Evolutionary conservation across 2,113 vertebrate species (phyloP).

Genomic region (Marmota monax): DNA sequence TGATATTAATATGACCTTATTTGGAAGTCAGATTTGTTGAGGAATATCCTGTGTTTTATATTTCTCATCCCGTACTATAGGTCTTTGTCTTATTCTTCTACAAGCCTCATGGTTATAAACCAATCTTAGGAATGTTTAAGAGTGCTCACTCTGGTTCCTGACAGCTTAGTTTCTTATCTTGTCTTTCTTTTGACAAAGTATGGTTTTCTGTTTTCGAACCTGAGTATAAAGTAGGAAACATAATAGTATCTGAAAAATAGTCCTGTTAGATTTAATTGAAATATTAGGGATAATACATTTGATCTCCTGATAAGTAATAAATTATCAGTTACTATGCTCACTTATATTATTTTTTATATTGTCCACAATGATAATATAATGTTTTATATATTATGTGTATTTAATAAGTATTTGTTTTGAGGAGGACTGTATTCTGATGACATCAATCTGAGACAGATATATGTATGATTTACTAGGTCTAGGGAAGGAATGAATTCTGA

Average conservation of each 20-base stretch:
- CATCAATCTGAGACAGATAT: not conserved
- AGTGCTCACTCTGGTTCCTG: not conserved
- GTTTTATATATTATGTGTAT: not conserved
- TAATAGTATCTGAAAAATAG: not conserved
- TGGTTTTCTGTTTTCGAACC: not conserved
- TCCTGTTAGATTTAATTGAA: not conserved
- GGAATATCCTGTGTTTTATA: not conserved
- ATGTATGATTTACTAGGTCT: not conserved
- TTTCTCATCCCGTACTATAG: not conserved
- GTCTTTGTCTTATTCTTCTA: not conserved
- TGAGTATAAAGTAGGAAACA: slow-evolving; percentile 34
- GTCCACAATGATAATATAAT: not conserved
- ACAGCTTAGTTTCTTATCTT: not conserved
- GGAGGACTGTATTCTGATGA: not conserved
- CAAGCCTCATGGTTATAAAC: not conserved
- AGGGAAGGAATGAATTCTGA: not conserved
- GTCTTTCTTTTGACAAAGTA: not conserved
- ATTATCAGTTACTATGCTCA: not conserved
- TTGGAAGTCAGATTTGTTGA: not conserved
- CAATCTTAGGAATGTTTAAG: slow-evolving; percentile 42
- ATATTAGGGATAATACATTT: not conserved
- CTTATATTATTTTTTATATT: slow-evolving; percentile 41
- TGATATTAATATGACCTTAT: not conserved
- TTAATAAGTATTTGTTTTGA: slow-evolving; percentile 12
- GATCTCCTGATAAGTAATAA: not conserved